phyloP scores from a whole-genome alignment of 2,113 vertebrate genomes.

The Verasper variegatus region DNA sequence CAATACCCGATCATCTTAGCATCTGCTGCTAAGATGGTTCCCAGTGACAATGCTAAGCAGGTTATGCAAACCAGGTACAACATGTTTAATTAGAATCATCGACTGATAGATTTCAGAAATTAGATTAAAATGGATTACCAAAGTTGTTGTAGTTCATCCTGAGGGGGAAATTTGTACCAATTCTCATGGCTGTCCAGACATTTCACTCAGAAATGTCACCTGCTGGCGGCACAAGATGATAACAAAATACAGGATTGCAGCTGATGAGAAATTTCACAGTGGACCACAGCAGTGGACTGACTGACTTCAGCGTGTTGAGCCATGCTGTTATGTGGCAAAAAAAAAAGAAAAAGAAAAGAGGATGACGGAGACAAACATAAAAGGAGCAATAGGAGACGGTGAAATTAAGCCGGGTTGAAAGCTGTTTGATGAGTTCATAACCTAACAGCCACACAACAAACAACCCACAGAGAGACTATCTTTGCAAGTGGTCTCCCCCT shows the following conservation, averaged over 20 bases:
- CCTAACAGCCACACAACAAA: conserved; percentile 17
- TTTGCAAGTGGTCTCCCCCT: background rate
- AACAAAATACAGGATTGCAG: background rate
- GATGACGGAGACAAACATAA: background rate
- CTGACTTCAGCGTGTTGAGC: background rate
- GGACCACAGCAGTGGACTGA: background rate
- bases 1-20: background rate
- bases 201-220: background rate
- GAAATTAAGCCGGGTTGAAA: background rate
- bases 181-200: background rate
- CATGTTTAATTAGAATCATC: too few species aligned
- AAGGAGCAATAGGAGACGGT: background rate
- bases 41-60: too few species aligned
- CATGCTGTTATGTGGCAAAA: background rate
- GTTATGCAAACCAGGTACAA: too few species aligned
- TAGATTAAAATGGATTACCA: background rate
- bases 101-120: background rate
- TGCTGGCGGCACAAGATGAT: background rate
- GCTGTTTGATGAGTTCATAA: conserved; percentile 19
- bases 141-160: background rate
- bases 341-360: background rate
- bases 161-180: background rate
- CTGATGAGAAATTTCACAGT: background rate
- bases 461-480: conserved; percentile 1
- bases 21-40: too few species aligned